Evolutionary conservation across 2,888 invertebrate species (phyloP).

Genomic region (Archips crataeganus): DNA sequence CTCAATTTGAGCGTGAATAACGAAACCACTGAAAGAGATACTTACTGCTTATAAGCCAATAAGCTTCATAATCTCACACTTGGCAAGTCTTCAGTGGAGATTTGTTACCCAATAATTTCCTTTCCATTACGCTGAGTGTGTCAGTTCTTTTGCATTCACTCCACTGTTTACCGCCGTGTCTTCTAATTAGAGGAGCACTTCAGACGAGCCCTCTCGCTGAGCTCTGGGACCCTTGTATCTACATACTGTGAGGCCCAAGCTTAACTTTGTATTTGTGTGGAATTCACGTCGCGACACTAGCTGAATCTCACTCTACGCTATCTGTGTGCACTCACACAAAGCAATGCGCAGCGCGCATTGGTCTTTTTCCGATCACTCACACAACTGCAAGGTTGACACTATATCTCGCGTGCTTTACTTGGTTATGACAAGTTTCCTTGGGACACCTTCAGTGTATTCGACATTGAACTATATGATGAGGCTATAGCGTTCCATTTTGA

Average conservation of each 20-base stretch:
- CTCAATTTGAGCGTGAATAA: not conserved
- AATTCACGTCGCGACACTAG: not conserved
- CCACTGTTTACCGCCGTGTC: slow-evolving; percentile 33
- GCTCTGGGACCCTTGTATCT: slow-evolving; percentile 25
- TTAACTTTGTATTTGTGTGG: not conserved
- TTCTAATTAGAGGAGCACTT: slow-evolving; percentile 39
- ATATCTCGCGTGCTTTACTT: not conserved
- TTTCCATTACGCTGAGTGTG: slow-evolving; percentile 39
- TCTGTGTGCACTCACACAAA: not conserved
- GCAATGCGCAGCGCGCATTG: not conserved
- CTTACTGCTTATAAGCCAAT: slow-evolving; percentile 3
- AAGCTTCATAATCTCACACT: slow-evolving; percentile 10
- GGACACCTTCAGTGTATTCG: not conserved
- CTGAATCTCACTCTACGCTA: not conserved
- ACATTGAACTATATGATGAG: not conserved
- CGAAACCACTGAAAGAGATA: not conserved
- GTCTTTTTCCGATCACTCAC: not conserved
- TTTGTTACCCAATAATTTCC: not conserved
- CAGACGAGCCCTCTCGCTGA: slow-evolving; percentile 22
- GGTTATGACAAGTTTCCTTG: slow-evolving; percentile 3
- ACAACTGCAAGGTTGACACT: not conserved
- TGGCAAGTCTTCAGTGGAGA: not conserved
- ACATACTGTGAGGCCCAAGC: not conserved
- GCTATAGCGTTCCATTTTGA: not conserved
- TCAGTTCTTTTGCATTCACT: slow-evolving; percentile 36